Evolutionary conservation across 2,888 invertebrate genomes (phyloP).

Genomic region (Galerucella calmariensis): DNA sequence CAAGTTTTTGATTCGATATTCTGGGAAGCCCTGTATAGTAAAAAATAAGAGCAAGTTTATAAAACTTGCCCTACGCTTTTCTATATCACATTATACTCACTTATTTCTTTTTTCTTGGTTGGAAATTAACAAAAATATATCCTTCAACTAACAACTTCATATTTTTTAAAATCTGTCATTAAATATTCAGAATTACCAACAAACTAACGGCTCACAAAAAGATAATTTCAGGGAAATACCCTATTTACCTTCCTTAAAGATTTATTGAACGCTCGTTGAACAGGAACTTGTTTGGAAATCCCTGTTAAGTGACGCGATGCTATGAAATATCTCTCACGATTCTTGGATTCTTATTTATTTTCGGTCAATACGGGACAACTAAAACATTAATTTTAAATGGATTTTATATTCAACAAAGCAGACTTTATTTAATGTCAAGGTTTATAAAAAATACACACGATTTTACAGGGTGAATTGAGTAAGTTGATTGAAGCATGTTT

Average conservation of each 20-base stretch:
- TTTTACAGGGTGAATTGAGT: neutral
- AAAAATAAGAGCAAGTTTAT: too few species aligned
- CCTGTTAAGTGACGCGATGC: neutral
- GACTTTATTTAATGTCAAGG: neutral
- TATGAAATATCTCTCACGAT: constrained; percentile 9
- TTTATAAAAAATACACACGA: neutral
- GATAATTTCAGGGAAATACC: constrained; percentile 1
- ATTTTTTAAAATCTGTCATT: too few species aligned
- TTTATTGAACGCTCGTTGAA: constrained; percentile 5
- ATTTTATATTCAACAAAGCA: neutral
- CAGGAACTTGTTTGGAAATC: constrained; percentile 17
- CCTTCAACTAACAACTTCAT: too few species aligned
- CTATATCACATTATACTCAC: too few species aligned
- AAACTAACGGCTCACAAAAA: neutral
- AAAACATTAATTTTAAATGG: constrained; percentile 9
- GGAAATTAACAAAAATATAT: too few species aligned
- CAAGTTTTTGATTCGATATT: too few species aligned
- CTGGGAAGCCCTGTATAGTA: too few species aligned
- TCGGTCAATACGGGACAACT: constrained; percentile 8
- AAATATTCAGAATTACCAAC: neutral
- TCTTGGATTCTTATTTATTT: neutral
- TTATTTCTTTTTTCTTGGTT: too few species aligned
- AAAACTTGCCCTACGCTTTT: too few species aligned
- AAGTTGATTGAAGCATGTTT: neutral
- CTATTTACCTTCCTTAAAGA: neutral